A percentile compares a stretch with the other conserved stretches of the same genome.
Conservation (phyloP, 2,113 vertebrate genomes). For the Ciconia stormi region DNA sequence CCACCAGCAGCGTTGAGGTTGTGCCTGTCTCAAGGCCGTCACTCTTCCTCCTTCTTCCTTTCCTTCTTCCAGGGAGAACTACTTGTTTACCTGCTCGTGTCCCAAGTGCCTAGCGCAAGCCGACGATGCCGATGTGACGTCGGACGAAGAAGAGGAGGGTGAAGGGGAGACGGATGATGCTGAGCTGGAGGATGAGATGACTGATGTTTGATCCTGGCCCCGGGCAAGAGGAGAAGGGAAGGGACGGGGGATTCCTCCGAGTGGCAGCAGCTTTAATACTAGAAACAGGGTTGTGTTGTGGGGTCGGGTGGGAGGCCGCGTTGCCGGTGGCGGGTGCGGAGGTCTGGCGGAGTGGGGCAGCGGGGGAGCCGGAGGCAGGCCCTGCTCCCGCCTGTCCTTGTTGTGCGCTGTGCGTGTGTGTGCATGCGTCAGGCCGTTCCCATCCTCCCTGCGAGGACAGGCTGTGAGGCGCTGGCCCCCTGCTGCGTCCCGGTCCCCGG, state of each 20-base stretch:
- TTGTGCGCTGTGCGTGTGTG: neutral
- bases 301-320: neutral
- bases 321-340: neutral
- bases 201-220: constrained; percentile 84
- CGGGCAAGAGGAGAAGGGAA: neutral
- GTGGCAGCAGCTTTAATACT: constrained; percentile 27
- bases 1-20: neutral
- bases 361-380: neutral
- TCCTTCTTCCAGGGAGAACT: constrained; percentile 87
- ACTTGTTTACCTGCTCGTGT: constrained; percentile 94
- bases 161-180: constrained; percentile 89
- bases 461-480: neutral
- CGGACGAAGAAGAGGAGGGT: constrained; percentile 91
- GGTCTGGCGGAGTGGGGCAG: neutral
- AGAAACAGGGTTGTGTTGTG: constrained; percentile 18
- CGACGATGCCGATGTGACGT: constrained; percentile 89
- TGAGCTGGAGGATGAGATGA: constrained; percentile 97
- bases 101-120: constrained; percentile 91
- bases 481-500: accelerated
- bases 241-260: neutral
- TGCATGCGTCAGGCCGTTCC: neutral
- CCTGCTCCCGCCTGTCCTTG: neutral
- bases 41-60: neutral
- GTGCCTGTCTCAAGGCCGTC: neutral
- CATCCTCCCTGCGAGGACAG: neutral